Conservation (phyloP, 2,797 vertebrate genomes). For the Phalanger gymnotis region DNA sequence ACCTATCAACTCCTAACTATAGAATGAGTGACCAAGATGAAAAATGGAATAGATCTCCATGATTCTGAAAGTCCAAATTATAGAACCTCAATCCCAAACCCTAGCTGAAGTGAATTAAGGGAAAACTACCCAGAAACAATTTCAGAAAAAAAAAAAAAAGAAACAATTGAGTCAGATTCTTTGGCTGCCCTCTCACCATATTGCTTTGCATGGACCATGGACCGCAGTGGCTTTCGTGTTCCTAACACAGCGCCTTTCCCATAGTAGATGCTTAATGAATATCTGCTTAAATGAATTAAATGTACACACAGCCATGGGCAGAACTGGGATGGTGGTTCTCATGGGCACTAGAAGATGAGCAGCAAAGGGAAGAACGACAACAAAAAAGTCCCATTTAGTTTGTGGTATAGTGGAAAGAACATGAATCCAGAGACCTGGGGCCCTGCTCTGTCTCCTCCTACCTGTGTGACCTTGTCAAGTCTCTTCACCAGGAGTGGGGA, state of each 20-base stretch:
- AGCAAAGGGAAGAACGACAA: neutral
- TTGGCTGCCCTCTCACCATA: neutral
- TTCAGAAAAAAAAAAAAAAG: neutral
- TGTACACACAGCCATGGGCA: neutral
- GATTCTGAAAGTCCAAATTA: neutral
- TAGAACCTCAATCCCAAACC: neutral
- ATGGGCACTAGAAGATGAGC: neutral
- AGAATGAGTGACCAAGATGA: neutral
- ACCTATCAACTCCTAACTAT: neutral
- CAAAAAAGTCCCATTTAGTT: neutral
- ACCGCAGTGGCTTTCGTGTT: neutral
- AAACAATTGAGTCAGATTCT: neutral
- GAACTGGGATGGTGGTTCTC: slow-evolving; percentile 8
- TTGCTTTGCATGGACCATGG: neutral
- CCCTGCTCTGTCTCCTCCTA: neutral
- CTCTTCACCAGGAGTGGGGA: neutral
- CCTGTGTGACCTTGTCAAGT: neutral
- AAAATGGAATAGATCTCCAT: neutral
- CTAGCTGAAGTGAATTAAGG: neutral
- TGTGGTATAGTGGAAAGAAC: neutral
- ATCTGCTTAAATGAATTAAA: neutral
- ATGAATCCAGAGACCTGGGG: neutral
- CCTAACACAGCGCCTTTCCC: neutral
- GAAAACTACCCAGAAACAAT: neutral
- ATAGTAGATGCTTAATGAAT: neutral